Evolutionary conservation across 2,888 invertebrate genomes (phyloP).

Genomic region (Drosophila helvetica): DNA sequence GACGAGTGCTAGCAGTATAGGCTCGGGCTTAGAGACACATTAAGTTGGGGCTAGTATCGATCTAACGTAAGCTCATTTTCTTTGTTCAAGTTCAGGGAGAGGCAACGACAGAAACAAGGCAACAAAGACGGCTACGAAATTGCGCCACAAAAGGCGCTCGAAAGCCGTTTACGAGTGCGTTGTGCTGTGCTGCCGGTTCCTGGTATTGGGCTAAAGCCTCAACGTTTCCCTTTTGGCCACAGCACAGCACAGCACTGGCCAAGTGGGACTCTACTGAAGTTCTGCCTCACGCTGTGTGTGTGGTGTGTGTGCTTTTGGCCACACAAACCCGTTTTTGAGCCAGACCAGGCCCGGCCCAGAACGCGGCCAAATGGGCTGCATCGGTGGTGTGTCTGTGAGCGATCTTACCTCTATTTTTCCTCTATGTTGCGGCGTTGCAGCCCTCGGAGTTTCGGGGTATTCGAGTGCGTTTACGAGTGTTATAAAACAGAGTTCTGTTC

Average conservation of each 20-base stretch:
- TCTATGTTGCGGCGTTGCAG: conserved; percentile 39
- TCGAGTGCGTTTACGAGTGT: conserved; percentile 16
- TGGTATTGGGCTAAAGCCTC: conserved; percentile 22
- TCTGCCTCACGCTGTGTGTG: conserved; percentile 5
- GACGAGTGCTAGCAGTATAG: too few relatives aligned
- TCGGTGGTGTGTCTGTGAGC: conserved; percentile 36
- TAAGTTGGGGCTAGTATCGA: conserved; percentile 50
- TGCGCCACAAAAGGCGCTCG: conserved; percentile 60
- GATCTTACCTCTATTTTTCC: conserved; percentile 5
- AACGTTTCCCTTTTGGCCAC: conserved; percentile 17
- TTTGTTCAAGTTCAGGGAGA: conserved; percentile 67
- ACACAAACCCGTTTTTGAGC: conserved; percentile 70
- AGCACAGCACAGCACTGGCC: neutral
- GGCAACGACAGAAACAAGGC: conserved; percentile 17
- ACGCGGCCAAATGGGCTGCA: neutral
- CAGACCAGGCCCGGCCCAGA: conserved; percentile 30
- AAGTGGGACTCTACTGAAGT: conserved; percentile 31
- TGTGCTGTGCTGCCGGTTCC: conserved; percentile 23
- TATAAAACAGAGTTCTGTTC: conserved; percentile 43
- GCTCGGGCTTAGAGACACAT: conserved; percentile 20
- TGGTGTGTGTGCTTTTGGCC: conserved; percentile 56
- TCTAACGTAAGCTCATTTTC: conserved; percentile 64
- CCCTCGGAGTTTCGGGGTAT: conserved; percentile 3
- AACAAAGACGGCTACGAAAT: conserved; percentile 42
- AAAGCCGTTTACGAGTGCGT: conserved; percentile 53